Base-by-base conservation (phyloP, 2,113 vertebrate species). In the Notothenia coriiceps region DNA sequence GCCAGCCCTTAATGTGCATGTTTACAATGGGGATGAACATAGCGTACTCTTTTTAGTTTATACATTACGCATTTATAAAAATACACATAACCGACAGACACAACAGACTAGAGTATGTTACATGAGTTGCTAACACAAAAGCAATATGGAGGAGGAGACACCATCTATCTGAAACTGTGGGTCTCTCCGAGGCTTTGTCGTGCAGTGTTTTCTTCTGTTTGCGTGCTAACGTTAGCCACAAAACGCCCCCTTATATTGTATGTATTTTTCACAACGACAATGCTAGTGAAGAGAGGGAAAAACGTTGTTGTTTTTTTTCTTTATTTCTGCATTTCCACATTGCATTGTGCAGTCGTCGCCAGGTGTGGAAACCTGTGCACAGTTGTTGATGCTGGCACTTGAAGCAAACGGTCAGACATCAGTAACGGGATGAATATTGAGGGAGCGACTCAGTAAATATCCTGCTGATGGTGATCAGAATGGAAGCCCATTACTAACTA, bases 131-230 rank as follows among this genome's bases (percentile, higher is more conserved):
- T 56, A 29, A 35, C 55, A 59, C 29, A 29, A 77, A 86, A 47
- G 79, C 91, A 88, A 91, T 22, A 91, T 91, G 90, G 89, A 88
- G 91, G 89, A 88, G 91, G 89, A 83, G 69, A 66, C 67, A 0
- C 2, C 71, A 46, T 85, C 69, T 81, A 77, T 68, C 68, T 63
- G 68, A 71, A 47, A 65, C 61, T 18, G 52, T 25, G 33, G 69
- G 33, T 82, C 65, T 33, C 54, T 40, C 9, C 7, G 25, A 68
- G 74, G 75, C 80, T 88, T 86, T 86, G 85, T 89, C 83, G 60
- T 64, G 82, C 40, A 4, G 4, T 10, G 18, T 62, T 22, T 59
- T 54, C 17, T 50, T 55, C 54, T 29, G 10, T 40, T 2, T 18
- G 55, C 40, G 11, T 2, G 71, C 55, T 43, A 57, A 59, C 29